A percentile compares a stretch with the other conserved stretches of the same genome.
These are phyloP conservation scores for Bubalus kerabau DNA, from an alignment of 2,113 vertebrate species.

Conservation along the genomic window DNA sequence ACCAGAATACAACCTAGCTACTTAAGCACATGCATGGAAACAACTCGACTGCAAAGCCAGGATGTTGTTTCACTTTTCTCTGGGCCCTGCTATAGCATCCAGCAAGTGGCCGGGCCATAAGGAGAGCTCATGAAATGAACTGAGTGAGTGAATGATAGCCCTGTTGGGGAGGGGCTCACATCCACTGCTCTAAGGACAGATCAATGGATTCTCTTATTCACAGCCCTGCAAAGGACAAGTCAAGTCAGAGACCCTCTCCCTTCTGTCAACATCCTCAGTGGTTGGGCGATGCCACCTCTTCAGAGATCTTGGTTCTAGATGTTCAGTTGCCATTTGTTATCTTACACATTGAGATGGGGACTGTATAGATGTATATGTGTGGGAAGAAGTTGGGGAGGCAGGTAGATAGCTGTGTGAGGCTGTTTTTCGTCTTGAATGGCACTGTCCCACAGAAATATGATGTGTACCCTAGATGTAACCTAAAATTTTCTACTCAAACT, in stretches of 20 bases:
- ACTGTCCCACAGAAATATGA: neutral
- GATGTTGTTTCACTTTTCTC: neutral
- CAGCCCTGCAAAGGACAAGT: conserved; percentile 5
- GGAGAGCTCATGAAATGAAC: neutral
- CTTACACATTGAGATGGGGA: neutral
- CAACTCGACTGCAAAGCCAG: neutral
- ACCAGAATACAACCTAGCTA: neutral
- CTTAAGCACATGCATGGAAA: neutral
- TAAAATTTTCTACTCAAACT: neutral
- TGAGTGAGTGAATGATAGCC: neutral
- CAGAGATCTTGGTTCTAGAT: neutral
- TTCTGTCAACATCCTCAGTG: neutral
- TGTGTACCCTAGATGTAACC: neutral
- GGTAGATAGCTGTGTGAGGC: neutral
- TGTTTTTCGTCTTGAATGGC: neutral
- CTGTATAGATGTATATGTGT: neutral
- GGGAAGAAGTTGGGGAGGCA: neutral
- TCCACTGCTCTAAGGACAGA: neutral
- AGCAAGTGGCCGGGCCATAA: neutral
- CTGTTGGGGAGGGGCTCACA: neutral
- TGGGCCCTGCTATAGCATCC: neutral
- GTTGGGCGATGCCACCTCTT: neutral
- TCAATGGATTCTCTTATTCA: neutral
- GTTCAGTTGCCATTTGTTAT: neutral
- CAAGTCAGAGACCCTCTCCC: neutral